Evolutionary conservation across 2,797 vertebrate species (phyloP).

Genomic region (Lindbergichthys nudifrons): DNA sequence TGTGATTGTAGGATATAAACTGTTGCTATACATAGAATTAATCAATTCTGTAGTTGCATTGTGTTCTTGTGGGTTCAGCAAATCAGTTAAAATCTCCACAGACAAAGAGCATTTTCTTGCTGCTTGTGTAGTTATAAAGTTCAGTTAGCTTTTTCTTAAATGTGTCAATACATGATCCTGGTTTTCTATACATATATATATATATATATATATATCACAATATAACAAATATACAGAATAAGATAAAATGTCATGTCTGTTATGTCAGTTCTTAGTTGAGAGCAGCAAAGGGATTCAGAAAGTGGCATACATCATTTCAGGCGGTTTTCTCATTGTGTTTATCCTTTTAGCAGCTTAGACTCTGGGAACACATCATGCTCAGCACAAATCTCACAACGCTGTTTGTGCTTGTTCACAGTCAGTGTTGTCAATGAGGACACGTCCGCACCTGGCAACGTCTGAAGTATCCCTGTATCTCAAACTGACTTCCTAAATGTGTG

Average conservation of each 20-base stretch:
- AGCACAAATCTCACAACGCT: constrained; percentile 24
- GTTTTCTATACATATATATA: too few species aligned
- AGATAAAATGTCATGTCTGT: background rate
- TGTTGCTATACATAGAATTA: too few species aligned
- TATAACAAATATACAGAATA: too few species aligned
- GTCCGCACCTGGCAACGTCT: constrained; percentile 3
- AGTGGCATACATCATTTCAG: constrained; percentile 31
- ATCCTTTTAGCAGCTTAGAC: constrained; percentile 44
- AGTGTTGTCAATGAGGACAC: constrained; percentile 7
- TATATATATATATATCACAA: too few species aligned
- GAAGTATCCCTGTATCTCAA: constrained; percentile 1
- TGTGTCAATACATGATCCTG: too few species aligned
- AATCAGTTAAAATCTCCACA: too few species aligned
- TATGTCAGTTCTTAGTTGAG: constrained; percentile 11
- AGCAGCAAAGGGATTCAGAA: background rate
- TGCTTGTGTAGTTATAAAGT: too few species aligned
- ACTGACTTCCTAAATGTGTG: background rate
- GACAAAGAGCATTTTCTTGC: too few species aligned
- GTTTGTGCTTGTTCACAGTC: constrained; percentile 20
- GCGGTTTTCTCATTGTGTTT: constrained; percentile 31
- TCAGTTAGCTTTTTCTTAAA: too few species aligned
- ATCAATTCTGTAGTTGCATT: too few species aligned
- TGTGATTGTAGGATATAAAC: too few species aligned
- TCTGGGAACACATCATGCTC: constrained; percentile 25
- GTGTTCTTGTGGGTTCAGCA: too few species aligned